Evolutionary conservation across 2,797 vertebrate species (phyloP), one percentile per base, ranked within the genome.

Genomic region (Silurus lanzhouensis): DNA sequence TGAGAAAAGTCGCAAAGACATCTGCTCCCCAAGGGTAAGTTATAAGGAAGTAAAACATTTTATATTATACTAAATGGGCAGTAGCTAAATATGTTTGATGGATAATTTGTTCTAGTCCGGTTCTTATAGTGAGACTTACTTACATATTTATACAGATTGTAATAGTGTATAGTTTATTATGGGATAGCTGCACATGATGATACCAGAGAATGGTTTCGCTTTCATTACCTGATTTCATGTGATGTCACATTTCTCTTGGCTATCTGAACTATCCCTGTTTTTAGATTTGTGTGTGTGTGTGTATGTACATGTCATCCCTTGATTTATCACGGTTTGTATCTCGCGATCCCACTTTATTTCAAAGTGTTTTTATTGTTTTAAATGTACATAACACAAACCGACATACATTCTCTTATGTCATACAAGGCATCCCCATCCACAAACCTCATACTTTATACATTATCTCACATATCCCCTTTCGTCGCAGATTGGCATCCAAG

Each of bases 21-120:
- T 94, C 22, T 87, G 89, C 90, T 96, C 95, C 82, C 95, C 94
- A 15, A 93, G 95, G 90, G 96, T 97, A 92, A 92, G 95, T 64
- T 52, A 20, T 31, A 15, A 31, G 46, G 2, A 9, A 38, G 9
- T 17, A 12, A 70, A 44, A 9, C 20, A n/a, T 27, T 63, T 15
- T 44, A 6, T 13, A 17, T 22, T 57, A 9, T 38, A 57, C 25
- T 38, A 12, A 9, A 20, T 46, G 55, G 61, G 38, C 38, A 20
- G n/a, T 66, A 27, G 14, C 44, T 81, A 13, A 52, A 6, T 52
- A 52, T 6, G 48, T 3, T 52, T 25, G 1, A 46, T 20, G 7
- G 10, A n/a, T 58, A 58, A 77, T 60, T 60, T 55, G 27, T 6
- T 60, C 27, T 77, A 72, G 20, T 75, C 15, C 27, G 2, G 22